Evolutionary conservation across 2,113 vertebrate genomes (phyloP), one percentile per base, ranked within the genome.

Genomic region (Promerops cafer): DNA sequence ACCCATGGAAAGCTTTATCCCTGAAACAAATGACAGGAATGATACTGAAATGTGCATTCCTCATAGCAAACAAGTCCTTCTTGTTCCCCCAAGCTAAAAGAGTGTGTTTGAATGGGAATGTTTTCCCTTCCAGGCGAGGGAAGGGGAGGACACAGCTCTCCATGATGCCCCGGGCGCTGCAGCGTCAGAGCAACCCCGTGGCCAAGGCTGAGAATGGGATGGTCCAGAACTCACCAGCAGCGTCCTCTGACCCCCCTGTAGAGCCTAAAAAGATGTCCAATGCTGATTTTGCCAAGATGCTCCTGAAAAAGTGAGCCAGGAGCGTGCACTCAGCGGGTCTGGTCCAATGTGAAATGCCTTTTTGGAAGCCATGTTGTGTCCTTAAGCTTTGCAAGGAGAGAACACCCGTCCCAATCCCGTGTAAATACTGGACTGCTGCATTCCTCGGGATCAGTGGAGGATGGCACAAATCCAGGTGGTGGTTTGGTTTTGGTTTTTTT

Each of bases 221-320:
- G 4, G 87, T 97, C 6, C 88, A 97, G 10, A 95, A 91, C 37
- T 97, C 83, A 40, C 66, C 70, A 13, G 92, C 92, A 27, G 11
- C 96, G 7, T 49, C 94, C 15, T 82, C 97, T 2, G 9, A 69
- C 0, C 39, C 96, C 30, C 69, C 71, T 0, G 98, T 97, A 89
- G 97, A 98, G 26, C 95, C 98, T 18, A 99, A 98, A 85, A 97
- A 97, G 90, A 97, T 99, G 98, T 99, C 99, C 68, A 99, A 99
- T 22, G 99, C 99, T 22, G 99, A 99, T 95, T 99, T 99, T 97
- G 99, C 99, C 93, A 98, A 97, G 98, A 97, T 99, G 99, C 98
- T 99, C 47, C 98, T 99, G 93, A 99, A 98, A 39, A 99, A 99
- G 97, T 99, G 97, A 98, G 91, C 65, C 6, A 13, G n/a, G 28